Evolutionary conservation across 2,113 vertebrate genomes (phyloP).

Genomic region (Brienomyrus longianalis): DNA sequence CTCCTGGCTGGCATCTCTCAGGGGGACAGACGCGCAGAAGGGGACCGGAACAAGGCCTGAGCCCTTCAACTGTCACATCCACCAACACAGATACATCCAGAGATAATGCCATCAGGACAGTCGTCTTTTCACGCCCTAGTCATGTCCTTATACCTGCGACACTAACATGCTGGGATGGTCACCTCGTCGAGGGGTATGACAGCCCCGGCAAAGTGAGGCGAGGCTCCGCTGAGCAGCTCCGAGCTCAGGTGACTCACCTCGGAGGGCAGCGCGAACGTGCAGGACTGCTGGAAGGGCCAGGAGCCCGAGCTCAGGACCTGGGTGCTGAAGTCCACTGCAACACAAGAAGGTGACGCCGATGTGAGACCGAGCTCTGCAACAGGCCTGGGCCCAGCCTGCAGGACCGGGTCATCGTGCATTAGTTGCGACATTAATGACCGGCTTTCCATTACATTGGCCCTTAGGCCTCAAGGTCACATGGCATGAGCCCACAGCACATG

Average conservation of each 20-base stretch:
- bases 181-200: neutral
- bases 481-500: neutral
- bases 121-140: no score
- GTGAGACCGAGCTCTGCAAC: neutral
- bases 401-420: neutral
- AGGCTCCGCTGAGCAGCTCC: neutral
- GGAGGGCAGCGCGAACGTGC: slow-evolving; percentile 74
- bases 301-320: slow-evolving; percentile 95
- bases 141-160: no score
- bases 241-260: slow-evolving; percentile 28
- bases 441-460: neutral
- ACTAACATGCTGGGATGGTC: neutral
- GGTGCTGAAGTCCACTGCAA: slow-evolving; percentile 95
- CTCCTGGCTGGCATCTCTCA: neutral
- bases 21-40: neutral
- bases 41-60: neutral
- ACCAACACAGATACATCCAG: neutral
- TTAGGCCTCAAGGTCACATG: neutral
- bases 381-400: neutral
- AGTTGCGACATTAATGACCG: neutral
- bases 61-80: neutral
- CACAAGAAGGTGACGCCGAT: neutral
- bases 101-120: neutral
- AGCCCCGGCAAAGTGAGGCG: neutral
- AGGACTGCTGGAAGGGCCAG: slow-evolving; percentile 97